Evolutionary conservation across 2,113 vertebrate species (phyloP), one percentile per base, ranked within the genome.

Genomic region (Takifugu bimaculatus): DNA sequence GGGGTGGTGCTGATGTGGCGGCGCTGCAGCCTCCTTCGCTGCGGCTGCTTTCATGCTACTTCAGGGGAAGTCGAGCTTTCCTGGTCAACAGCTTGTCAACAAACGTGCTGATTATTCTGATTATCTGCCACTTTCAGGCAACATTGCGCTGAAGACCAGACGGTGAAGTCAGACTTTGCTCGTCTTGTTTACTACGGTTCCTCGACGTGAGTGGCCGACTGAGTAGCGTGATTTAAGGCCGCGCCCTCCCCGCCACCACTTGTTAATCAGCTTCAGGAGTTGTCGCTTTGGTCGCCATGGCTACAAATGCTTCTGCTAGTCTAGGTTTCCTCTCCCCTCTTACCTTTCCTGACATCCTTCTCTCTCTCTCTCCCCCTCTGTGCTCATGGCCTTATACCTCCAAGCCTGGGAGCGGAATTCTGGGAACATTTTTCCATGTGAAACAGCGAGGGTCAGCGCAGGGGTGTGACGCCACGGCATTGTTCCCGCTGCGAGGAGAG

Each of bases 401-500:
- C 79, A 85, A 89, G 89, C 91, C 88, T 92, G 90, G 90, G 91
- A 92, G 91, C 87, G 90, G 89, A 91, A 91, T 92, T 89, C 89
- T 91, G 90, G 87, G 88, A 89, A 88, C 87, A 89, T 91, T 91
- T 91, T 92, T 92, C 91, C 91, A 91, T 91, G 90, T 92, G 91
- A 90, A 90, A 88, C 83, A 63, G 81, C 66, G 90, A 89, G 90
- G 89, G 89, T 89, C 88, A 88, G 88, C 54, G 77, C 84, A 90
- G 88, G 91, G 91, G 91, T 91, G 90, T 92, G 91, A 92, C 91
- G 90, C 89, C 88, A 92, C 90, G 71, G 89, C 90, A 92, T 92
- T 92, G 91, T 92, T 92, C 90, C 81, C 82, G 79, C 87, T 84
- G 91, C 75, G 88, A 89, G 83, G 84, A 92, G 89, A 91, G 91